A percentile compares a stretch with the other conserved stretches of the same genome.
These are phyloP conservation scores for Geotria australis DNA, from an alignment of 2,797 vertebrate species.

Conservation along the genomic window DNA sequence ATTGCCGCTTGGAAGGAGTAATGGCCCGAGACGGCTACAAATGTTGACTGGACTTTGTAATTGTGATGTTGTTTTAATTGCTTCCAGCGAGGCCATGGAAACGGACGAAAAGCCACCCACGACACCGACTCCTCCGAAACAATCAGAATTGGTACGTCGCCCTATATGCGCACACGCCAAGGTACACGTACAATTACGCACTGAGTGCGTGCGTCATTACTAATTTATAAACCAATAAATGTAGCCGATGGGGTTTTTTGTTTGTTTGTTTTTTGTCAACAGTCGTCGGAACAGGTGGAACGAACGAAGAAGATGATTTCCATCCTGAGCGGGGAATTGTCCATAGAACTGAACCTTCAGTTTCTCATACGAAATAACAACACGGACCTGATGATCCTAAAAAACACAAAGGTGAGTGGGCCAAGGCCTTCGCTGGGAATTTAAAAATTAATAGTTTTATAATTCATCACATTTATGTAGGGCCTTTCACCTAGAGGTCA, in stretches of 20 bases:
- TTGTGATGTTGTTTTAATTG: conserved; percentile 4
- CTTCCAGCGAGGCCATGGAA: conserved; percentile 76
- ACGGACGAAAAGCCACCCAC: conserved; percentile 58
- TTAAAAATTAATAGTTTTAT: too few relatives aligned
- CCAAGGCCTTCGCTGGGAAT: too few relatives aligned
- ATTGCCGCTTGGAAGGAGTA: not conserved
- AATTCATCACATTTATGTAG: too few relatives aligned
- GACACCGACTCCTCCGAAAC: conserved; percentile 21
- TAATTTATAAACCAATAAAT: not conserved
- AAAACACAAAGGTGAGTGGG: conserved; percentile 81
- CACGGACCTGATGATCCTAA: conserved; percentile 96
- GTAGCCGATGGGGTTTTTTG: not conserved
- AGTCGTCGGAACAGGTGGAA: not conserved
- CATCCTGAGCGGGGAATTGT: conserved; percentile 96
- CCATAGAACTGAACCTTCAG: conserved; percentile 84
- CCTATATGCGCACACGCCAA: not conserved
- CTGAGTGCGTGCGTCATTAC: not conserved
- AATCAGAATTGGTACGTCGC: conserved; percentile 27
- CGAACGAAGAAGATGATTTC: conserved; percentile 58
- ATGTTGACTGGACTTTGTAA: not conserved
- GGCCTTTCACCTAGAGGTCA: too few relatives aligned
- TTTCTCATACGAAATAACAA: conserved; percentile 99
- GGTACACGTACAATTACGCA: too few relatives aligned
- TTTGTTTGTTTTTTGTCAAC: not conserved
- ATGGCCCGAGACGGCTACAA: not conserved